A percentile compares a stretch with the other conserved stretches of the same genome.
Conservation (phyloP, 2,888 invertebrate species). For the Pristionchus japonicus region DNA sequence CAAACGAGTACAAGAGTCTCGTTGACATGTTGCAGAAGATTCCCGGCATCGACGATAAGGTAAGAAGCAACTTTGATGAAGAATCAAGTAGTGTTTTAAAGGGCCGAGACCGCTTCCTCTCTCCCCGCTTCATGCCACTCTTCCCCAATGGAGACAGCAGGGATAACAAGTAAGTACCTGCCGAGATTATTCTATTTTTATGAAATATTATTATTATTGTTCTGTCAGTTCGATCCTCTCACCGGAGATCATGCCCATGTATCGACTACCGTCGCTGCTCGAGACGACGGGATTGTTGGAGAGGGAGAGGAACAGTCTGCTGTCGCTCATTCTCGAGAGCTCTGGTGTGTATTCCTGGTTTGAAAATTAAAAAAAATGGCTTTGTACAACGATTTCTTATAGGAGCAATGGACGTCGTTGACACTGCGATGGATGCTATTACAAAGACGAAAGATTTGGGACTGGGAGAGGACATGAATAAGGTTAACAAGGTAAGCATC, state of each 20-base stretch:
- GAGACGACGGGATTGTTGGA: neutral
- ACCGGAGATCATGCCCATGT: slow-evolving; percentile 33
- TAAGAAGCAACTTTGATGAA: too few relatives aligned
- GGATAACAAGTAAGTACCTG: neutral
- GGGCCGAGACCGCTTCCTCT: slow-evolving; percentile 60
- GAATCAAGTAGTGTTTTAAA: too few relatives aligned
- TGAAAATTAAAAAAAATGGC: neutral
- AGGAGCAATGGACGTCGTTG: slow-evolving; percentile 62
- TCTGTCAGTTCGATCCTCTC: slow-evolving; percentile 34
- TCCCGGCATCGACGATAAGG: slow-evolving; percentile 60
- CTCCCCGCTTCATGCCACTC: slow-evolving; percentile 64
- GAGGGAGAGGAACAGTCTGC: neutral
- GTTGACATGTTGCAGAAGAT: slow-evolving; percentile 48
- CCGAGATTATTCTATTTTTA: neutral
- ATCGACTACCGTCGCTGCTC: neutral
- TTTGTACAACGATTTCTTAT: neutral
- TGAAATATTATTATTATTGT: too few relatives aligned
- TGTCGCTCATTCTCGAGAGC: slow-evolving; percentile 1
- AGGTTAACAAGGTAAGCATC: neutral
- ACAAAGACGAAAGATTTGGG: slow-evolving; percentile 53
- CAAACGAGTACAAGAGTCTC: neutral
- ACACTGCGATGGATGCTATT: slow-evolving; percentile 60
- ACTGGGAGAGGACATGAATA: slow-evolving; percentile 54
- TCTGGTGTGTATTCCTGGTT: too few relatives aligned
- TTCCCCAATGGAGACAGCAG: slow-evolving; percentile 49